phyloP scores from a whole-genome alignment of 2,797 vertebrate species.

The Sitta carolinensis region DNA sequence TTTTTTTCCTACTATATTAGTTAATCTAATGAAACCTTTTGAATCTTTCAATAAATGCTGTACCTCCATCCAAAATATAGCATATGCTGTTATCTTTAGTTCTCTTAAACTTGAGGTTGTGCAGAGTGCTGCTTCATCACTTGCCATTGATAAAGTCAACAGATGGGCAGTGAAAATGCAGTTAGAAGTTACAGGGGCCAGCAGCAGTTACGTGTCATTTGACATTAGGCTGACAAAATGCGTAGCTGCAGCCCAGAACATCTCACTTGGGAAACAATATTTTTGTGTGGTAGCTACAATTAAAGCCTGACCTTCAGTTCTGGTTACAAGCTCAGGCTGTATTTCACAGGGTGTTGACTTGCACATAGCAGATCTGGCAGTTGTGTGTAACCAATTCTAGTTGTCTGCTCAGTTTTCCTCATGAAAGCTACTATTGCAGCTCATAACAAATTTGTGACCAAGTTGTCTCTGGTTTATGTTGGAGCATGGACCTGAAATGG shows the following conservation, averaged over 20 bases:
- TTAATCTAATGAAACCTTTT: background rate
- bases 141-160: background rate
- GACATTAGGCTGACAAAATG: background rate
- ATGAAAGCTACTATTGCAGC: background rate
- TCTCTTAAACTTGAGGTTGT: background rate
- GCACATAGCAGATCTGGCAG: accelerated
- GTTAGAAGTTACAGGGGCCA: accelerated
- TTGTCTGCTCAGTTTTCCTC: background rate
- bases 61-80: background rate
- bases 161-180: background rate
- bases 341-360: background rate
- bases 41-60: background rate
- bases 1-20: background rate
- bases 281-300: background rate
- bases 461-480: background rate
- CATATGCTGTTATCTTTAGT: background rate
- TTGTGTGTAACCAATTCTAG: background rate
- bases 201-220: accelerated
- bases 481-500: background rate
- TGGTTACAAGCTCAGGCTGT: background rate
- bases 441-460: background rate
- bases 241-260: background rate
- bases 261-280: background rate
- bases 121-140: background rate
- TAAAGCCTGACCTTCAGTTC: background rate